These are phyloP conservation scores for Akabosia matsudoensis DNA, from an alignment of 1,140 invertebrate genomes.

Conservation along the genomic window DNA sequence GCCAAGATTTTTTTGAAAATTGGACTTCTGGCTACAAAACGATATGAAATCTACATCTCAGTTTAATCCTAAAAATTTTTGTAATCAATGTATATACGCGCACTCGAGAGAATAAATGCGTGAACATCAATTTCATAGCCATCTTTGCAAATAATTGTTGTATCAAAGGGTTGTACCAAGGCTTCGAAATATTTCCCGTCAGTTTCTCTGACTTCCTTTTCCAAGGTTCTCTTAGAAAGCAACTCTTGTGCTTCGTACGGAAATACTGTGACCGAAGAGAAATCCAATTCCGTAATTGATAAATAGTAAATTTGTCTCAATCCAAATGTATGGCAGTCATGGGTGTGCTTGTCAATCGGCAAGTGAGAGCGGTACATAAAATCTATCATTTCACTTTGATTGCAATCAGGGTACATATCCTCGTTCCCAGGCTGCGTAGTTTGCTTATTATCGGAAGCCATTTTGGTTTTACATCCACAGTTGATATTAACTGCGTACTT, in stretches of 20 bases:
- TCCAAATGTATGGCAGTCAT: not conserved
- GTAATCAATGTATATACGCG: too few species aligned
- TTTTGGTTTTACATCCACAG: not conserved
- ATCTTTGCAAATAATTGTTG: not conserved
- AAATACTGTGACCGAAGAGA: not conserved
- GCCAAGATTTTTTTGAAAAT: not conserved
- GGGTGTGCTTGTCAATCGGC: not conserved
- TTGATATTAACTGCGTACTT: not conserved
- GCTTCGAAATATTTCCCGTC: not conserved
- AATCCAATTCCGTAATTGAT: not conserved
- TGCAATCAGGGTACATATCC: not conserved
- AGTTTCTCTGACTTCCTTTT: not conserved
- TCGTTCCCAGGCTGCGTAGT: not conserved
- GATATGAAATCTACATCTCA: too few species aligned
- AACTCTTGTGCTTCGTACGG: not conserved
- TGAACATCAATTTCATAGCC: not conserved
- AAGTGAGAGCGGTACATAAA: not conserved
- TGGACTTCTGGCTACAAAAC: not conserved
- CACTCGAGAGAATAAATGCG: not conserved
- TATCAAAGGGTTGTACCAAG: not conserved
- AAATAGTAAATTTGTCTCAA: not conserved
- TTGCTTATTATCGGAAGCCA: not conserved
- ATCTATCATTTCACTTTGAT: not conserved
- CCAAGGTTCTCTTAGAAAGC: not conserved
- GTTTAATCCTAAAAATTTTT: too few species aligned